Percentiles rank a stretch among this genome's conserved stretches.
Conservation (phyloP, 2,113 vertebrate species). For the Vombatus ursinus region DNA sequence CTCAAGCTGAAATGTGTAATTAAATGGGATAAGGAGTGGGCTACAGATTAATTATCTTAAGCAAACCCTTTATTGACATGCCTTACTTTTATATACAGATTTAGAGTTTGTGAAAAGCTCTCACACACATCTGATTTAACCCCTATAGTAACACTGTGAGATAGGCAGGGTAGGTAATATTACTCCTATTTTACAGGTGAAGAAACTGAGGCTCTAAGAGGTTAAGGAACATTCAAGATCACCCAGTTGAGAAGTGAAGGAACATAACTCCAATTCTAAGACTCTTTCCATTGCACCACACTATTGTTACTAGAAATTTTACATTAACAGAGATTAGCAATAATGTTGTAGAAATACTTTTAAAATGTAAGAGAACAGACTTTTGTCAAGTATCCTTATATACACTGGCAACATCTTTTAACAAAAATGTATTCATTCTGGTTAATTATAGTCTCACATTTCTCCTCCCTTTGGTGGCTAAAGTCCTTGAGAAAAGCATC, state of each 20-base stretch:
- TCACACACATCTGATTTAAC: background rate
- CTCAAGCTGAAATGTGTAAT: background rate
- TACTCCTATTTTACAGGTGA: background rate
- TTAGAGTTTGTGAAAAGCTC: background rate
- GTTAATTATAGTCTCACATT: background rate
- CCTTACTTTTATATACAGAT: background rate
- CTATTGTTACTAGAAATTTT: background rate
- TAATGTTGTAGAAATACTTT: background rate
- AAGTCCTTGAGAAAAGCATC: background rate
- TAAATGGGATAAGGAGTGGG: background rate
- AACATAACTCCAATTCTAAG: background rate
- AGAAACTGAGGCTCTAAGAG: background rate
- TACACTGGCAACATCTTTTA: background rate
- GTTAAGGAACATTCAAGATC: background rate
- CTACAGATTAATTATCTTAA: slow-evolving; percentile 16
- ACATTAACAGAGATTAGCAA: background rate
- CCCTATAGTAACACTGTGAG: background rate
- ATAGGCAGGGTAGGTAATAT: background rate
- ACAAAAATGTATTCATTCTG: background rate
- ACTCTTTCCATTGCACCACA: background rate
- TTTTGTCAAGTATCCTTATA: background rate
- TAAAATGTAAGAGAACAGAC: background rate
- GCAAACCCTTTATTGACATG: background rate
- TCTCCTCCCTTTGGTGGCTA: background rate
- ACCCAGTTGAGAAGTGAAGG: background rate